Base-by-base conservation (phyloP, 2,113 vertebrate genomes). In the Furnarius figulus region DNA sequence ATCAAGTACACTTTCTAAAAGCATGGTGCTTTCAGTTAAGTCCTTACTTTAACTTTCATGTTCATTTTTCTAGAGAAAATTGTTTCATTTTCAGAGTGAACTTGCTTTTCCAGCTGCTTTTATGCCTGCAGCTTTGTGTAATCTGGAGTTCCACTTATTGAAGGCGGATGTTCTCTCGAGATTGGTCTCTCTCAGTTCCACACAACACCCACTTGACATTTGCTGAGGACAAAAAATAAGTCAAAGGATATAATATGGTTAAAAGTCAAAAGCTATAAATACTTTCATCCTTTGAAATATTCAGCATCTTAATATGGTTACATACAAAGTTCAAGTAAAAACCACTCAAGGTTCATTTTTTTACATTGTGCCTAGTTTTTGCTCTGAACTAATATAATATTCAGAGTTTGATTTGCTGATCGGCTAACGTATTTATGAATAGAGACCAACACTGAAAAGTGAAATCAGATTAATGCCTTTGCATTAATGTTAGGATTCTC, bases 121-220 rank as follows among this genome's bases (percentile, higher is more conserved):
- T 97, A 87, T 94, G 79, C 88, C 96, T 89, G 73, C 79, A 95
- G 82, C 89, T 97, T 96, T 96, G 80, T 97, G 96, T 95, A 95
- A 96, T 95, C 95, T 97, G 88, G 76, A 97, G 97, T 95, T 96
- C 78, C 85, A 95, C 83, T 97, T 97, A 97, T 58, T 83, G 89
- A 91, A 95, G 92, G 90, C 27, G 94, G 81, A 90, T 95, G 39
- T 95, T 97, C 97, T 97, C 88, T 81, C 4, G 68, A 97, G 81
- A 80, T 73, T 72, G 40, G 89, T 96, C 91, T 90, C 78, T 81
- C 86, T 93, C 74, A 87, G 78, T 72, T 94, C 80, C 71, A 85
- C 55, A 78, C 66, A 95, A 94, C 89, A 94, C 56, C 66, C 93
- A 95, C 92, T 97, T 97, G 97, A 94, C 97, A 97, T 97, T 97